These are phyloP conservation scores for Anthoscopus minutus DNA, from an alignment of 2,113 vertebrate species.

Conservation along the genomic window DNA sequence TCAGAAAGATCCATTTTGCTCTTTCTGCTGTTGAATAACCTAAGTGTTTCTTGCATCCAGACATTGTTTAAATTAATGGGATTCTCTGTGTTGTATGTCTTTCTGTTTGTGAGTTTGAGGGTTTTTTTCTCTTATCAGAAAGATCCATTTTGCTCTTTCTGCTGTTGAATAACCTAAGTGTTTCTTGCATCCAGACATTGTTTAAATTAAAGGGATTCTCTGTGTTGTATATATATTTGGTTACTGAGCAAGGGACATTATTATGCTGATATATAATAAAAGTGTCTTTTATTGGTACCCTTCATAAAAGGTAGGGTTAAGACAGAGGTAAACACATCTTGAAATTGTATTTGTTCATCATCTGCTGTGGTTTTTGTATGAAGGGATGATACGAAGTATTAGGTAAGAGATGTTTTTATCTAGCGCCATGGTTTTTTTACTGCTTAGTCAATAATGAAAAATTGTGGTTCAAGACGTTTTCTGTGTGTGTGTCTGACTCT, in stretches of 20 bases:
- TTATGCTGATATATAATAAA: not conserved
- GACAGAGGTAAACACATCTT: not conserved
- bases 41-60: not conserved
- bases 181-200: not conserved
- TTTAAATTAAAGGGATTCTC: not conserved
- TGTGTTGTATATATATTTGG: not conserved
- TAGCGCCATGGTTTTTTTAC: not conserved
- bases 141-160: not conserved
- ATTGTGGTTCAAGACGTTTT: not conserved
- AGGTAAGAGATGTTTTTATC: not conserved
- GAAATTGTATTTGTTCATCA: not conserved
- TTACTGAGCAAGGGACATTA: not conserved
- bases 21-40: not conserved
- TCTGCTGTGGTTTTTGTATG: not conserved
- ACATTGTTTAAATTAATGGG: not conserved
- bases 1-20: not conserved
- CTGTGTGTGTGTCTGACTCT: not conserved
- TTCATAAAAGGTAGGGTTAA: not conserved
- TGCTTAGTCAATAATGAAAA: not conserved
- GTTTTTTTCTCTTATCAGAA: not conserved
- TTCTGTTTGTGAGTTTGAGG: not conserved
- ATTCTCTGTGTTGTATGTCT: not conserved
- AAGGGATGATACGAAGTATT: not conserved
- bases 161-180: not conserved
- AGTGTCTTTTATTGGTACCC: not conserved